Evolutionary conservation across 2,888 invertebrate species (phyloP).

Genomic region (Cheilosia soror): DNA sequence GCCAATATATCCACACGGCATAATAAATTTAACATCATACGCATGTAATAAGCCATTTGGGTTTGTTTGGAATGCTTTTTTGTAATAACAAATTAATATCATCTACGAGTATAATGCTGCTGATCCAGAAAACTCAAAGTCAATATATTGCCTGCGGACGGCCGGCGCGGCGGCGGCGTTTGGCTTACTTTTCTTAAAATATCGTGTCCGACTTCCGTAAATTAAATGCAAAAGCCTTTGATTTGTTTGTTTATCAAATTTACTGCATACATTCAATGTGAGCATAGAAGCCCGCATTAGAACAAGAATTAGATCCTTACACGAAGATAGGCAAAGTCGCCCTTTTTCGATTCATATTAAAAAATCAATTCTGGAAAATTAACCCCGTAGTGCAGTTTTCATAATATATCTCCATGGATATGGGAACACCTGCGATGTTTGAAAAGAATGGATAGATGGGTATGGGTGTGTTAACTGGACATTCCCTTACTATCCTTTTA

Average conservation of each 20-base stretch:
- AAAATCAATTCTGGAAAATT: background rate
- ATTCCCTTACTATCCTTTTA: no score
- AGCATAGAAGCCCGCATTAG: constrained; percentile 12
- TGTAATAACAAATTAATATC: constrained; percentile 17
- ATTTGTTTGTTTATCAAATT: constrained; percentile 52
- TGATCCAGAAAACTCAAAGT: background rate
- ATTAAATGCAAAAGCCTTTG: constrained; percentile 36
- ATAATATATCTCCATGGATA: no score
- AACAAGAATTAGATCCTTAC: constrained; percentile 33
- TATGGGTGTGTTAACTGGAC: no score
- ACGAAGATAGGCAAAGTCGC: constrained; percentile 24
- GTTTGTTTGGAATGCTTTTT: constrained; percentile 19
- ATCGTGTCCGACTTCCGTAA: constrained; percentile 46
- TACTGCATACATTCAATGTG: constrained; percentile 22
- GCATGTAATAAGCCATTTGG: constrained; percentile 23
- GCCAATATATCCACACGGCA: constrained; percentile 21
- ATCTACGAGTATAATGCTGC: background rate
- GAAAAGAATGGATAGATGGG: no score
- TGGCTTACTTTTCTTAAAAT: constrained; percentile 23
- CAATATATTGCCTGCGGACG: background rate
- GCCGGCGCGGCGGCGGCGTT: background rate
- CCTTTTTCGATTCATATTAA: background rate
- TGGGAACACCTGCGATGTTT: no score
- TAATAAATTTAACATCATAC: constrained; percentile 17
- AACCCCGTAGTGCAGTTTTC: no score